A percentile compares a stretch with the other conserved stretches of the same genome.
These are phyloP conservation scores for Exephanes ischioxanthus DNA, from an alignment of 2,888 invertebrate species.

Conservation along the genomic window DNA sequence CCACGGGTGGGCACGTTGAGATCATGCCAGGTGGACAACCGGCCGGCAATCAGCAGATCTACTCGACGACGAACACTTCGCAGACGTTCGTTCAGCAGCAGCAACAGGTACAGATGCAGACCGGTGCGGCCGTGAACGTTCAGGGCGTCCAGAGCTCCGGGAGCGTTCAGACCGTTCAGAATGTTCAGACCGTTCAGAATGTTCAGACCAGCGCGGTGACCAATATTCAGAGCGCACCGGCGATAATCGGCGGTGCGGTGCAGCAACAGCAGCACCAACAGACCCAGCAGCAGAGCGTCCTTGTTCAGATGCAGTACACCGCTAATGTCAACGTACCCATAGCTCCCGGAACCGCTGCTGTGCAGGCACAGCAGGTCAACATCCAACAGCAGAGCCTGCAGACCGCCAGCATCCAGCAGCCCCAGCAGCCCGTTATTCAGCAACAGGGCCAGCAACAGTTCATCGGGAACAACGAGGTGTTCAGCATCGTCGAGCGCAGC, in stretches of 20 bases:
- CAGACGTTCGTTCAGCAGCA: slow-evolving; percentile 67
- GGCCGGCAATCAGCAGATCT: slow-evolving; percentile 53
- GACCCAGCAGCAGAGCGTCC: slow-evolving; percentile 65
- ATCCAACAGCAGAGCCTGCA: slow-evolving; percentile 66
- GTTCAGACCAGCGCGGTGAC: slow-evolving; percentile 65
- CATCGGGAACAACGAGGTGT: slow-evolving; percentile 73
- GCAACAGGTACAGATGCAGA: slow-evolving; percentile 75
- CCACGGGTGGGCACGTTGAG: slow-evolving; percentile 45
- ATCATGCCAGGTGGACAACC: slow-evolving; percentile 52
- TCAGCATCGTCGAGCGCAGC: slow-evolving; percentile 71
- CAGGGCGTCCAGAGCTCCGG: slow-evolving; percentile 75
- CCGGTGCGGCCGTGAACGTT: slow-evolving; percentile 70
- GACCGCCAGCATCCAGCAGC: slow-evolving; percentile 61
- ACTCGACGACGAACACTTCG: slow-evolving; percentile 70
- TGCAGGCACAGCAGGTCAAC: slow-evolving; percentile 45
- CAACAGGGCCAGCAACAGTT: slow-evolving; percentile 73
- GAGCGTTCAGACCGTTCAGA: slow-evolving; percentile 75
- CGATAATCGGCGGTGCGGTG: slow-evolving; percentile 33
- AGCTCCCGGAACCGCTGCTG: slow-evolving; percentile 34
- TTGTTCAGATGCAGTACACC: slow-evolving; percentile 69
- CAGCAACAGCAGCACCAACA: slow-evolving; percentile 49
- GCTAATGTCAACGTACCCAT: slow-evolving; percentile 52
- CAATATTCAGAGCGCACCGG: slow-evolving; percentile 51
- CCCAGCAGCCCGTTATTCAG: slow-evolving; percentile 56
- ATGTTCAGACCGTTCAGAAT: slow-evolving; percentile 75